Evolutionary conservation across 1,140 invertebrate genomes (phyloP), one percentile per base, ranked within the genome.

Genomic region (Sesamia nonagrioides): DNA sequence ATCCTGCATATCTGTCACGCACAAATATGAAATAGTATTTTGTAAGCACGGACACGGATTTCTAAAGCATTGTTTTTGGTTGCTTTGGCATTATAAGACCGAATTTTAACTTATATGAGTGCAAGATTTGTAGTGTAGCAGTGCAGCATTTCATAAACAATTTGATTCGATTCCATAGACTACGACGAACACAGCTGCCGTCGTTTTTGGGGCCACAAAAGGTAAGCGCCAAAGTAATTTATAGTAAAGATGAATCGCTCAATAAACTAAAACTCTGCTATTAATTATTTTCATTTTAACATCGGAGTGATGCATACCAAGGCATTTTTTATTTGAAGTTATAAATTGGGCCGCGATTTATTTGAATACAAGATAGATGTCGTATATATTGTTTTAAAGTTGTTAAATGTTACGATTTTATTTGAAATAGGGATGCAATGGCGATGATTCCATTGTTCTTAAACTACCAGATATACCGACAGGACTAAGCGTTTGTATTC

Each of bases 201-300:
- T 56, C 37, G 0, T 7, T 52, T 37, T 69, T 5, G 11, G 56
- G 37, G 66, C 73, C 56, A 6, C 18, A 61, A 63, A 9, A n/a
- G 18, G 45, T 17, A 74, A 74, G 56, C 72, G 80, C 37, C 60
- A 77, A 66, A 77, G 42, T 74, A 78, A 78, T 81, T 74, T 78
- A 81, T 75, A 66, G 56, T 66, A 61, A 71, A 80, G 74, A 80
- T 80, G 77, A 71, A 80, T 80, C 63, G 69, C 40, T 61, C 58
- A 58, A 74, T 78, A 81, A 81, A 78, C 54, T 37, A 81, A 56
- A 81, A 66, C 48, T 77, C 48, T 75, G 61, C 52, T 50, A 78
- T 78, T 78, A 69, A 81, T 81, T 73, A 80, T 69, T 54, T 72
- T 54, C 48, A 73, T 77, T 72, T 73, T 42, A 72, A 48, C 37